Evolutionary conservation across 1,140 invertebrate species (phyloP), one percentile per base, ranked within the genome.

Genomic region (Ceratosolen solmsi): DNA sequence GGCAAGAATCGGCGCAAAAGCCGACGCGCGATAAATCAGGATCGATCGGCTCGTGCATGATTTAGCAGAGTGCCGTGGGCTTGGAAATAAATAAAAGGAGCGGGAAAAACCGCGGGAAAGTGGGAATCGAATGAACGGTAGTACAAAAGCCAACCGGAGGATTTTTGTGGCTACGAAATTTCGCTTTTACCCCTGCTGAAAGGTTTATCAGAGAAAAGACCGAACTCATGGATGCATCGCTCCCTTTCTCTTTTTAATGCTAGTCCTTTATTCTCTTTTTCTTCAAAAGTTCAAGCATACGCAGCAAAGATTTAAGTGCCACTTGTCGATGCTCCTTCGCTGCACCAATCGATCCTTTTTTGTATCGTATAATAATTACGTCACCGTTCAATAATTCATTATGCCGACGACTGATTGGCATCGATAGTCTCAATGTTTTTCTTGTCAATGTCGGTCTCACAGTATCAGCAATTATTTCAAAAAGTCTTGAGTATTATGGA

Each of bases 171-270:
- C 51, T 79, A 84, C 79, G 73, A 75, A 79, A 86, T 84, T 84
- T 83, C 74, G 82, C 85, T 86, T 84, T 86, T 86, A 86, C 78
- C 79, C 75, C 46, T 46, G 56, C 27, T 86, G 82, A 84, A 86
- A 84, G 58, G 83, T 86, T 85, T 83, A 85, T 82, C 83, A 77
- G 58, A 68, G 77, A 76, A 78, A 79, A 72, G 65, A 77, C 73
- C 78, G 54, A 73, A 58, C 38, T 76, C 51, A 33, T 33, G 41
- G 77, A 72, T 27, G n/a, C 38, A 33, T 27, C 56, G 17, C 36
- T 41, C n/a, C 38, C 72, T 56, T 25, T 36, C 51, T 9, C 30
- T 49, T 27, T 54, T 73, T 22, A 22, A 33, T 63, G 46, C 68
- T 46, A 36, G 63, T 63, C 70, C 25, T 25, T 22, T 22, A 46